A percentile compares a stretch with the other conserved stretches of the same genome.
Evolutionary conservation across 2,888 invertebrate species (phyloP).

Genomic region (Dysmachus trigonus): DNA sequence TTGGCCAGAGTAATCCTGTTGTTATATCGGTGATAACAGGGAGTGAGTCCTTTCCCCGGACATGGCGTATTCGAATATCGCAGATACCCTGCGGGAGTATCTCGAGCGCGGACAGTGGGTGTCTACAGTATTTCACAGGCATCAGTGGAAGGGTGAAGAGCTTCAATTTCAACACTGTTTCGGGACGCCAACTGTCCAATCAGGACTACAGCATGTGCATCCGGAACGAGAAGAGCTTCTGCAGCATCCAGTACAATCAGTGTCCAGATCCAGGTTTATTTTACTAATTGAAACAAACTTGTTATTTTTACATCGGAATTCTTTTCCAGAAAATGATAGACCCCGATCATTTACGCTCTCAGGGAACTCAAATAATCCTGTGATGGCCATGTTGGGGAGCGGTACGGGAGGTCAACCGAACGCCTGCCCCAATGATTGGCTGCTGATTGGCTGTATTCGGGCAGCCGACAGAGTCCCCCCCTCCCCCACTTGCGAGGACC

Average conservation of each 20-base stretch:
- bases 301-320: background rate
- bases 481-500: constrained; percentile 76
- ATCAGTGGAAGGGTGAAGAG: constrained; percentile 83
- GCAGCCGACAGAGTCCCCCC: constrained; percentile 65
- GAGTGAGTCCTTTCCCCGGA: constrained; percentile 75
- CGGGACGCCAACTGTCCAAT: constrained; percentile 83
- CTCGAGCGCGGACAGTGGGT: constrained; percentile 67
- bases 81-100: constrained; percentile 82
- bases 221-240: constrained; percentile 85
- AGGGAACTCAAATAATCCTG: constrained; percentile 77
- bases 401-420: constrained; percentile 72
- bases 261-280: constrained; percentile 73
- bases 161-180: constrained; percentile 82
- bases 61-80: constrained; percentile 82
- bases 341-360: constrained; percentile 79
- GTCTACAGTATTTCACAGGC: constrained; percentile 66
- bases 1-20: constrained; percentile 75
- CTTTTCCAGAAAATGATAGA: constrained; percentile 71
- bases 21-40: constrained; percentile 84
- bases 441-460: constrained; percentile 79
- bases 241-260: constrained; percentile 83
- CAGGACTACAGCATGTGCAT: constrained; percentile 90
- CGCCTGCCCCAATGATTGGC: constrained; percentile 80
- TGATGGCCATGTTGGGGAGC: constrained; percentile 75
- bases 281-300: background rate